Base-by-base conservation (phyloP, 2,797 vertebrate genomes). In the Uromys caudimaculatus region DNA sequence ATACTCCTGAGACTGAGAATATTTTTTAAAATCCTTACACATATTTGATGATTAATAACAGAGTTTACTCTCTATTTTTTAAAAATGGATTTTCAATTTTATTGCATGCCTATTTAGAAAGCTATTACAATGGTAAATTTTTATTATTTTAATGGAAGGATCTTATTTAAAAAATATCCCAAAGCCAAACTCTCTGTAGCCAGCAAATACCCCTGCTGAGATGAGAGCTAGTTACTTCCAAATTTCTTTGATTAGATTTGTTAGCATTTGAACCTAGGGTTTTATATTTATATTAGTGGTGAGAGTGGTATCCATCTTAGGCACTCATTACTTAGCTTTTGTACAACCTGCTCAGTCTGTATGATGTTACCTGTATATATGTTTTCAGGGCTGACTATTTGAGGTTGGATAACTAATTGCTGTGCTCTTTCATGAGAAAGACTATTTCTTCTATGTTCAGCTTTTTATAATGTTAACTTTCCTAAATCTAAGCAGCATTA, bases 91-190 rank as follows among this genome's bases (percentile, higher is more conserved):
- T 14, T 62, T 96, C 32, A 3, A 82, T 92, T 94, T 96, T 91
- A 16, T 81, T 93, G 35, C 79, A 47, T 56, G 12, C 19, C 3
- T 79, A n/a, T 79, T 78, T 87, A 58, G 35, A 90, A 62, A 90
- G 50, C 4, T 90, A 50, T 87, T 92, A 23, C 1, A 6, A 82
- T 76, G 47, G 78, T 82, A 71, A 54, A 69, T 19, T 92, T 95
- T 90, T 78, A 94, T 56, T 54, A 8, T 92, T 64, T 77, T 89
- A 54, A 71, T 83, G 14, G 77, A 90, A 92, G 90, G 21, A 56
- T 79, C 4, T 92, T 96, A n/a, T 13, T 85, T 94, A 83, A 83
- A 87, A 83, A 90, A 58, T 92, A 83, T 58, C 17, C 60, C 54
- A 82, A 92, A 64, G 58, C 84, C 9, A 91, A 92, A 73, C 10